Evolutionary conservation across 2,888 invertebrate species (phyloP).

Genomic region (Drosophila borborema): DNA sequence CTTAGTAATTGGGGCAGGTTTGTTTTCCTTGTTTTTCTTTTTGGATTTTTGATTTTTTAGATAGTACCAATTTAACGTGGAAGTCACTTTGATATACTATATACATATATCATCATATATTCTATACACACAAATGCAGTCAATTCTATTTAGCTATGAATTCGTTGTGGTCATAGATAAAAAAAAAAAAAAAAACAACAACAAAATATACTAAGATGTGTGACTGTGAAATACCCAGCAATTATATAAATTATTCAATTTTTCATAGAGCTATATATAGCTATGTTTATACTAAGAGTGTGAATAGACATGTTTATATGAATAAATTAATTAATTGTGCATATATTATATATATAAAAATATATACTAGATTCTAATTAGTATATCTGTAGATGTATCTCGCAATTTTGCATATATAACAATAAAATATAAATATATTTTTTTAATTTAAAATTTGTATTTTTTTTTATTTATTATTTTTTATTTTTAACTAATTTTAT

Average conservation of each 20-base stretch:
- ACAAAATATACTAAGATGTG: not conserved
- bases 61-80: not conserved
- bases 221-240: not conserved
- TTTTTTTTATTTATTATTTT: too few relatives aligned
- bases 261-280: not conserved
- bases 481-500: too few relatives aligned
- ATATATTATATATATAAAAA: too few relatives aligned
- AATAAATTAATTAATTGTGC: too few relatives aligned
- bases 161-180: conserved; percentile 11
- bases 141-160: conserved; percentile 5
- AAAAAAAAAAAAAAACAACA: not conserved
- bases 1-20: conserved; percentile 6
- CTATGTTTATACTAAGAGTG: too few relatives aligned
- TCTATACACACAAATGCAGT: not conserved
- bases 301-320: too few relatives aligned
- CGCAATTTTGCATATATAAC: too few relatives aligned
- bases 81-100: not conserved
- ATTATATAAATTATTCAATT: not conserved
- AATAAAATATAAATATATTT: too few relatives aligned
- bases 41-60: not conserved
- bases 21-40: not conserved
- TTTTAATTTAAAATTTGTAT: too few relatives aligned
- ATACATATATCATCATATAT: not conserved
- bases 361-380: too few relatives aligned
- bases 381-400: too few relatives aligned